phyloP scores from a whole-genome alignment of 2,888 invertebrate genomes.

The Keiferia lycopersicella region DNA sequence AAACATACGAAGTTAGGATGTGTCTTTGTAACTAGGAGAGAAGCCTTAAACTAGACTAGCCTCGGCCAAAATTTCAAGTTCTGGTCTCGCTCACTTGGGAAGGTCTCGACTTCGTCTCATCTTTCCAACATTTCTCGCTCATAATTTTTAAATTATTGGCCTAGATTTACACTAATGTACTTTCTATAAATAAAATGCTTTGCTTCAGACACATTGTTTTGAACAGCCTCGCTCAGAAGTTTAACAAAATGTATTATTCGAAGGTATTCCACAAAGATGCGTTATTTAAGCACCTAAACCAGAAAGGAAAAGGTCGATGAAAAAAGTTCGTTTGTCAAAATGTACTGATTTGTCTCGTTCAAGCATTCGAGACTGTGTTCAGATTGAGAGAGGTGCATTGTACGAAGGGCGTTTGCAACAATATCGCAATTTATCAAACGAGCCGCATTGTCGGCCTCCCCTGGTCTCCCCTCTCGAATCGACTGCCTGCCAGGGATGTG shows the following conservation, averaged over 20 bases:
- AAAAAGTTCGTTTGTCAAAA: slow-evolving; percentile 14
- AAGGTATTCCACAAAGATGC: not conserved
- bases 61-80: no score
- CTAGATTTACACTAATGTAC: no score
- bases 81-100: no score
- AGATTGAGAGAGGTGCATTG: slow-evolving; percentile 26
- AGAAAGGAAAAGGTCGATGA: slow-evolving; percentile 6
- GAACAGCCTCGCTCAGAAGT: not conserved
- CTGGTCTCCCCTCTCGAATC: slow-evolving; percentile 54
- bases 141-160: no score
- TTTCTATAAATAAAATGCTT: no score
- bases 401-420: slow-evolving; percentile 60
- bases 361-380: no score
- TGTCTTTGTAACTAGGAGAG: no score
- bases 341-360: slow-evolving; percentile 17
- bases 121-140: no score
- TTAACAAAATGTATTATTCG: not conserved
- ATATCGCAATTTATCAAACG: slow-evolving; percentile 79
- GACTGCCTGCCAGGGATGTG: slow-evolving; percentile 11
- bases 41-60: no score
- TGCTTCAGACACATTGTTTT: no score
- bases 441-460: slow-evolving; percentile 72
- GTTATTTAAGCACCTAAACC: not conserved
- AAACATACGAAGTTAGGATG: no score
- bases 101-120: no score